A percentile compares a stretch with the other conserved stretches of the same genome.
phyloP scores from a whole-genome alignment of 2,797 vertebrate genomes.

The Melanotaenia pygmaea region DNA sequence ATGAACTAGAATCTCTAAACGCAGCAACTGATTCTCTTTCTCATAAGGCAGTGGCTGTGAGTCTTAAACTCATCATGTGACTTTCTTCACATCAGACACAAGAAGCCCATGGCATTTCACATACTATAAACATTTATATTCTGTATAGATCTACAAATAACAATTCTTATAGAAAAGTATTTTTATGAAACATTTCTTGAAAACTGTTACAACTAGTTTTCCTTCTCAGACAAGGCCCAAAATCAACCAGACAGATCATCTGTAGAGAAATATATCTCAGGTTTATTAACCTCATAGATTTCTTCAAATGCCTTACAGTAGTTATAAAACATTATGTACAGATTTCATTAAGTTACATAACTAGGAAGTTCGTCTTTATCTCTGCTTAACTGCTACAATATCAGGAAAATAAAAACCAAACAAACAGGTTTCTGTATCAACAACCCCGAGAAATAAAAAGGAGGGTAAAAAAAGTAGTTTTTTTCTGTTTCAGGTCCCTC shows the following conservation, averaged over 20 bases:
- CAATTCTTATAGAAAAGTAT: too few relatives aligned
- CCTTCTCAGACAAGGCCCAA: not conserved
- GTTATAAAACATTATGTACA: slow-evolving; percentile 77
- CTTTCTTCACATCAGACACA: not conserved
- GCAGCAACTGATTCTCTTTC: too few relatives aligned
- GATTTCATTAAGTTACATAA: slow-evolving; percentile 67
- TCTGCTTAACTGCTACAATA: slow-evolving; percentile 16
- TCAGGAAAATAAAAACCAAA: slow-evolving; percentile 23
- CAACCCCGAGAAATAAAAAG: slow-evolving; percentile 1
- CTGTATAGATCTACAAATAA: too few relatives aligned
- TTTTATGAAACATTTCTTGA: too few relatives aligned
- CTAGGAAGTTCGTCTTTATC: slow-evolving; percentile 38
- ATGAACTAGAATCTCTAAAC: too few relatives aligned
- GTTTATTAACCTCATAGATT: slow-evolving; percentile 73
- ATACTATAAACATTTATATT: too few relatives aligned
- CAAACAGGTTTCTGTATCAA: not conserved
- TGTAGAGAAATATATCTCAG: slow-evolving; percentile 79
- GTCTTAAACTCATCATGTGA: too few relatives aligned
- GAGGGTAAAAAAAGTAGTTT: not conserved
- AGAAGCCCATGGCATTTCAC: too few relatives aligned
- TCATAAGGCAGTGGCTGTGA: too few relatives aligned
- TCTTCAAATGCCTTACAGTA: slow-evolving; percentile 58
- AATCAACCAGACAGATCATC: slow-evolving; percentile 35
- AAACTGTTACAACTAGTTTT: slow-evolving; percentile 6
- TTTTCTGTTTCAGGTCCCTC: not conserved